These are phyloP conservation scores for Heterotilapia buettikoferi DNA, from an alignment of 2,113 vertebrate species.

Conservation along the genomic window DNA sequence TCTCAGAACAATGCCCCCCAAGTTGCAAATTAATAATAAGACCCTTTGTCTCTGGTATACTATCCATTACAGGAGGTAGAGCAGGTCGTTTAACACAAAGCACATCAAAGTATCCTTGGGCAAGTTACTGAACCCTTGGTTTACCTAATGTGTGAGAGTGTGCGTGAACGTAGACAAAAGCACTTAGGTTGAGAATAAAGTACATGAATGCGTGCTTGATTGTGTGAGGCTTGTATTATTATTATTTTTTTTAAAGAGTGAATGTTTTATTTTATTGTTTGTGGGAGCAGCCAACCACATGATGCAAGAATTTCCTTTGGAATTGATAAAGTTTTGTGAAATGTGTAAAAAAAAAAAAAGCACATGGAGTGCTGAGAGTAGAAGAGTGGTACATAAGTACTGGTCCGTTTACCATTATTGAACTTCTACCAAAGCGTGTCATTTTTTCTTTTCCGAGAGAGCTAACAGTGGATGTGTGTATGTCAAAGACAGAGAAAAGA, in stretches of 20 bases:
- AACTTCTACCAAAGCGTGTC: background rate
- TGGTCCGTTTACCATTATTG: background rate
- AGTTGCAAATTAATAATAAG: background rate
- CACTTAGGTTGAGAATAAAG: background rate
- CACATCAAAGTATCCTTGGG: background rate
- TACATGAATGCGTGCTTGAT: background rate
- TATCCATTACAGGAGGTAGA: background rate
- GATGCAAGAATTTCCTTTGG: background rate
- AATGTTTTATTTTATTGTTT: background rate
- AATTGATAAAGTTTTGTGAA: background rate
- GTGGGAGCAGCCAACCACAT: background rate
- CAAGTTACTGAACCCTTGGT: background rate
- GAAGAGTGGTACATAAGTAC: background rate
- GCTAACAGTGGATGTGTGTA: background rate
- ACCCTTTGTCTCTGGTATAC: background rate
- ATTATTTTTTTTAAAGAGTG: background rate
- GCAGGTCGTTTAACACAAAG: background rate
- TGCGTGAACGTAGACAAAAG: background rate
- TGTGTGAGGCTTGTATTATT: background rate
- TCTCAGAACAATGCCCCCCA: background rate
- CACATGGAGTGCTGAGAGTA: background rate
- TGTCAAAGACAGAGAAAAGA: background rate
- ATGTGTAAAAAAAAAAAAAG: background rate
- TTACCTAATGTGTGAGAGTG: background rate
- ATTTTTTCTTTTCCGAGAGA: background rate